Evolutionary conservation across 2,797 vertebrate species (phyloP), one percentile per base, ranked within the genome.

Genomic region (Poeciliopsis turneri): DNA sequence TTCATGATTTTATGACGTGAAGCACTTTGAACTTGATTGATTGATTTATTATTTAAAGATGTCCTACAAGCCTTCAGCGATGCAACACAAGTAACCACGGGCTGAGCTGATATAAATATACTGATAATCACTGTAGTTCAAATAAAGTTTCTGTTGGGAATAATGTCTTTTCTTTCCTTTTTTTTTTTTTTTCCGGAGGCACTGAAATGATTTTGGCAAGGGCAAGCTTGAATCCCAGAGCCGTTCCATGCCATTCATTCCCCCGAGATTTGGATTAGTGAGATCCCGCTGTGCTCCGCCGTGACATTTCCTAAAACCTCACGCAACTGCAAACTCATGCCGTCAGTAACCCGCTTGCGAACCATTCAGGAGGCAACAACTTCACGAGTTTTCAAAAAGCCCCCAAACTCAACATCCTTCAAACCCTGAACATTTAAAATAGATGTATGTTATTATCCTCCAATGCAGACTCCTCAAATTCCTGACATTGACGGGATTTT

Each of bases 191-290:
- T 25, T 25, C 25, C 25, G n/a, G 53, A 70, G 28, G 33, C 45
- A 59, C 28, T 77, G 45, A 46, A 76, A 77, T 75, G 64, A 80
- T 82, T 82, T 83, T 39, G 41, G 43, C 39, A 69, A 66, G 69
- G 61, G 74, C 72, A 84, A 82, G 82, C 41, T 75, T 47, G 64
- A 82, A 78, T 70, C 46, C 9, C 30, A 23, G 53, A 8, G 69
- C 74, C 69, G 80, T 75, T 84, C 72, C 76, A 55, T 84, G 81
- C 30, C 47, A 36, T 82, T 83, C 82, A 73, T 68, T 73, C 49
- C 47, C 39, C 74, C 64, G 69, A 86, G 84, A 80, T 89, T 86
- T 87, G 82, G 86, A 87, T 88, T 83, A 81, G 81, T 33, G 59
- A 79, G 3, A n/a, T 83, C 71, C 59, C 64, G 43, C 81, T 76